A percentile compares a stretch with the other conserved stretches of the same genome.
Evolutionary conservation across 2,113 vertebrate species (phyloP).

Genomic region (Aptenodytes patagonicus): DNA sequence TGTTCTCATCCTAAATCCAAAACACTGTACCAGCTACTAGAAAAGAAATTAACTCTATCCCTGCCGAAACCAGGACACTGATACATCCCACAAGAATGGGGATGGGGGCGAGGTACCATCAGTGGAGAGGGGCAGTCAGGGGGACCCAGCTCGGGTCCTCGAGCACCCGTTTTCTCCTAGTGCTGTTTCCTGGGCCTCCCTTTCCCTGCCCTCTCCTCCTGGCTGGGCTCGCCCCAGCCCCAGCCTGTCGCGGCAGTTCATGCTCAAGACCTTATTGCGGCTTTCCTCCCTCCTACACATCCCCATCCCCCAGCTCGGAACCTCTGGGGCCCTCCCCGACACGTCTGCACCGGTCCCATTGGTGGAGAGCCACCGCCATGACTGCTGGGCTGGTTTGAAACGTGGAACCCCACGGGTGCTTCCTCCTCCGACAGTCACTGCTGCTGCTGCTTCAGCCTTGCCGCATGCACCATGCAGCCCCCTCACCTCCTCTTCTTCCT

Average conservation of each 20-base stretch:
- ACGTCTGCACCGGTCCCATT: fast-evolving
- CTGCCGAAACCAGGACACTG: too few relatives aligned
- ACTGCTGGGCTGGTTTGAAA: background rate
- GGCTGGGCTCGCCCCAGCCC: background rate
- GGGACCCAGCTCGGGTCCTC: background rate
- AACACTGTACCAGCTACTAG: too few relatives aligned
- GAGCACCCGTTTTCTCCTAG: background rate
- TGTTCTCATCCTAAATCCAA: too few relatives aligned
- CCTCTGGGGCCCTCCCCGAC: background rate
- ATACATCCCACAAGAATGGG: background rate
- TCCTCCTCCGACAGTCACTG: background rate
- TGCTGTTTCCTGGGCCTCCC: background rate
- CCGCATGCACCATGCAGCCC: background rate
- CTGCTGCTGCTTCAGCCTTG: background rate
- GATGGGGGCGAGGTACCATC: fast-evolving
- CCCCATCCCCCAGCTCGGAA: background rate
- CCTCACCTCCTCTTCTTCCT: background rate
- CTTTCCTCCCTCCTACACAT: background rate
- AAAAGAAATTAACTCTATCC: too few relatives aligned
- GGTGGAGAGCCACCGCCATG: background rate
- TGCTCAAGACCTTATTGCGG: background rate
- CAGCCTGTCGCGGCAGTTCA: fast-evolving
- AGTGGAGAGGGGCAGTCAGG: background rate
- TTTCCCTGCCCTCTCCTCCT: background rate
- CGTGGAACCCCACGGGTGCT: fast-evolving